A percentile compares a stretch with the other conserved stretches of the same genome.
Evolutionary conservation across 2,888 invertebrate genomes (phyloP).

Genomic region (Erebia palarica): DNA sequence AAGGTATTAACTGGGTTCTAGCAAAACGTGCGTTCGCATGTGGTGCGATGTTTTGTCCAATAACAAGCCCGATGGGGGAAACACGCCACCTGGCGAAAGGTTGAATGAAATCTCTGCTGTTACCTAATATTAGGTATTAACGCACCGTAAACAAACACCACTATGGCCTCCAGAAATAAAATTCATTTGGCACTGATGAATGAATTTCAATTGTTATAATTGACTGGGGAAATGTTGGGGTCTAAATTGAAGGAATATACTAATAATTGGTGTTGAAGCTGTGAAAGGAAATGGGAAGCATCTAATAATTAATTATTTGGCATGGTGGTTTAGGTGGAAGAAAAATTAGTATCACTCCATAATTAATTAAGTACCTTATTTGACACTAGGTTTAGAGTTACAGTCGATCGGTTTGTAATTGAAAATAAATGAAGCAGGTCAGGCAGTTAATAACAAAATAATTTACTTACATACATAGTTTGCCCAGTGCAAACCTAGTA

Average conservation of each 20-base stretch:
- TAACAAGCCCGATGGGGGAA: slow-evolving; percentile 38
- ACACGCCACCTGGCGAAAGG: slow-evolving; percentile 49
- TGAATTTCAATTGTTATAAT: slow-evolving; percentile 1
- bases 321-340: no score
- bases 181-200: not conserved
- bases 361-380: no score
- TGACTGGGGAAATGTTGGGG: slow-evolving; percentile 18
- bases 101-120: slow-evolving; percentile 18
- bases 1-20: not conserved
- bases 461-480: no score
- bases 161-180: slow-evolving; percentile 2
- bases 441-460: no score
- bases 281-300: no score
- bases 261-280: no score
- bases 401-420: no score
- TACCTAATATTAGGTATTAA: slow-evolving; percentile 11
- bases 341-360: no score
- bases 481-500: no score
- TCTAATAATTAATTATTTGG: no score
- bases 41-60: slow-evolving; percentile 32
- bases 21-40: slow-evolving; percentile 26
- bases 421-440: no score
- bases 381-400: no score
- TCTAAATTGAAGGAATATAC: not conserved
- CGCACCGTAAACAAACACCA: not conserved